Base-by-base conservation (phyloP, 2,888 invertebrate genomes). In the Micoletzkya japonica region DNA sequence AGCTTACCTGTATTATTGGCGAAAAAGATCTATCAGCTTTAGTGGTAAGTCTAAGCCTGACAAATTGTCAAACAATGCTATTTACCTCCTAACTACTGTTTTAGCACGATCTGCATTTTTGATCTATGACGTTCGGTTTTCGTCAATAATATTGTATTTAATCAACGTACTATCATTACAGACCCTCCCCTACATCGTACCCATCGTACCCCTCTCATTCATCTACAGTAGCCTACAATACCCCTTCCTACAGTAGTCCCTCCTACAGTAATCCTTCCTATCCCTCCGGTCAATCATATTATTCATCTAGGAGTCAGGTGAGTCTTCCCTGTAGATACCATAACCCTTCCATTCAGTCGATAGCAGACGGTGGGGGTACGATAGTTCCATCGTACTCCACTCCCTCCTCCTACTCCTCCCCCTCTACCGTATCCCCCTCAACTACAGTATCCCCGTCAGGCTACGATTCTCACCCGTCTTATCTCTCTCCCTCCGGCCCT, bases 171-270 rank as follows among this genome's bases (percentile, higher is more conserved):
- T n/a, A n/a, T n/a, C n/a, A n/a, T n/a, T n/a, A n/a, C n/a, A n/a
- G n/a, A n/a, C n/a, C n/a, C n/a, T n/a, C n/a, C n/a, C n/a, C n/a
- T n/a, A n/a, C n/a, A n/a, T n/a, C n/a, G n/a, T n/a, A n/a, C n/a
- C n/a, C n/a, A n/a, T n/a, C 58, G 24, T n/a, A 28, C 14, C 10
- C 59, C 0, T 39, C 6, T 59, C 59, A 37, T 37, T 39, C 59
- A 0, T 39, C 59, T 39, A 4, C 59, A 26, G 26, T 58, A 17
- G 37, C 37, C 10, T 59, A 59, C 26, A 39, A 37, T 39, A 39
- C 37, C 30, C 59, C 59, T 59, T 39, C 39, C 59, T 28, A 28
- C 59, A 39, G 3, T 59, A 58, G 24, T 58, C 36, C n/a, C 6
- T 17, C 28, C 24, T 30, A 59, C 44, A 32, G 24, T 50, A 30